Evolutionary conservation across 2,113 vertebrate genomes (phyloP), one percentile per base, ranked within the genome.

Genomic region (Strigops habroptila): DNA sequence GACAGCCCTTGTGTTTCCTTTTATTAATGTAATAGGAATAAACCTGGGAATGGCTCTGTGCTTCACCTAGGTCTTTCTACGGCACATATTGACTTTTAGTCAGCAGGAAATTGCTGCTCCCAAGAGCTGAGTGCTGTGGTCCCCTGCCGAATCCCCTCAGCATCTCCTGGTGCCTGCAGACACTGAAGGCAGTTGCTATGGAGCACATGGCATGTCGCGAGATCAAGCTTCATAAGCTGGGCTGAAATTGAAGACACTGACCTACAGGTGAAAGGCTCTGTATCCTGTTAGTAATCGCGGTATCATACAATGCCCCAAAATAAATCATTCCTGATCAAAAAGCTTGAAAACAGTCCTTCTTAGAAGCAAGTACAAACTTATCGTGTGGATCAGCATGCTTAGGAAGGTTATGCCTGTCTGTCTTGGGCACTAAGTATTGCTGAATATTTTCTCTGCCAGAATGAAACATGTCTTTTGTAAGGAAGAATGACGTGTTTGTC

Each of bases 271-370:
- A 88, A 90, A 80, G 78, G 82, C 46, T 63, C 63, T 60, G 71
- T 70, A 48, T 68, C 46, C 91, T 78, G 6, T 91, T 44, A 86
- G 46, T 10, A 7, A 52, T 64, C 76, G 83, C 28, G 19, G 33
- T 15, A 6, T 65, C 48, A 1, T 33, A 30, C 74, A 89, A 7
- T 73, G 41, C 70, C 49, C 60, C 28, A 15, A 82, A 92, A 88
- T 86, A 89, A 93, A 76, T 87, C 10, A 69, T 53, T 80, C 77
- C 67, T 82, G 74, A 53, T 88, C 17, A 62, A 88, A 86, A 91
- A 27, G 51, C 77, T 18, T 48, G 78, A 33, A 70, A 86, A 14
- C 35, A 49, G 33, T 55, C 51, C 55, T 53, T 51, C 91, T 60
- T 30, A 76, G 83, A 41, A 82, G 88, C 63, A 49, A 85, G 64